A percentile compares a stretch with the other conserved stretches of the same genome.
phyloP scores from a whole-genome alignment of 2,888 invertebrate genomes.

The Morinoia aosen region DNA sequence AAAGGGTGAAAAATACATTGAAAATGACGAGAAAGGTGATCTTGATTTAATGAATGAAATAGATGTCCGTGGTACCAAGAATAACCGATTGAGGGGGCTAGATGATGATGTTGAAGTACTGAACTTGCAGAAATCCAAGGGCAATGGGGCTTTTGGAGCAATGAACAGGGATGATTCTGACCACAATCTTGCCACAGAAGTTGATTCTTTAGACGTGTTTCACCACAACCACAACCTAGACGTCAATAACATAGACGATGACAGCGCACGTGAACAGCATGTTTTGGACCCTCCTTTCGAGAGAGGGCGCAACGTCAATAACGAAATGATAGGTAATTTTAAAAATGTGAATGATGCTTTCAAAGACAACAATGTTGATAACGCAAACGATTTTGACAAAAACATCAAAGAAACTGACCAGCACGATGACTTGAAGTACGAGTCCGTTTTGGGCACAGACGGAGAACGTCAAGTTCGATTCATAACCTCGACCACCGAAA shows the following conservation, averaged over 20 bases:
- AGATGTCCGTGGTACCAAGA: background rate
- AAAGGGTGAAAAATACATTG: background rate
- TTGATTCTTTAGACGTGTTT: conserved; percentile 46
- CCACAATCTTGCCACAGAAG: conserved; percentile 29
- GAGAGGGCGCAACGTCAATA: background rate
- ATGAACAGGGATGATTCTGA: conserved; percentile 40
- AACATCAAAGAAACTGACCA: background rate
- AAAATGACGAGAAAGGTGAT: background rate
- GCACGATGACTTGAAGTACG: background rate
- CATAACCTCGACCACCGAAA: background rate
- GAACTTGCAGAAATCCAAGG: background rate
- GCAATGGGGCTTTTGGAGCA: background rate
- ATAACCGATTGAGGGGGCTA: background rate
- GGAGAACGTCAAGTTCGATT: background rate
- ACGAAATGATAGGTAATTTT: background rate
- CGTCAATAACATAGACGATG: conserved; percentile 43
- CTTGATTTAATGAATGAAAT: background rate
- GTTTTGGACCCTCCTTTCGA: conserved; percentile 30
- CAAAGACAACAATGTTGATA: background rate
- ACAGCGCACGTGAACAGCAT: background rate
- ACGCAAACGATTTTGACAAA: background rate
- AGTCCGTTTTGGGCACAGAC: background rate
- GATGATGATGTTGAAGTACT: background rate
- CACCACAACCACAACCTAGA: conserved; percentile 53
- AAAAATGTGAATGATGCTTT: background rate